Conservation (phyloP, 2,113 vertebrate genomes). For the Ciconia boyciana region DNA sequence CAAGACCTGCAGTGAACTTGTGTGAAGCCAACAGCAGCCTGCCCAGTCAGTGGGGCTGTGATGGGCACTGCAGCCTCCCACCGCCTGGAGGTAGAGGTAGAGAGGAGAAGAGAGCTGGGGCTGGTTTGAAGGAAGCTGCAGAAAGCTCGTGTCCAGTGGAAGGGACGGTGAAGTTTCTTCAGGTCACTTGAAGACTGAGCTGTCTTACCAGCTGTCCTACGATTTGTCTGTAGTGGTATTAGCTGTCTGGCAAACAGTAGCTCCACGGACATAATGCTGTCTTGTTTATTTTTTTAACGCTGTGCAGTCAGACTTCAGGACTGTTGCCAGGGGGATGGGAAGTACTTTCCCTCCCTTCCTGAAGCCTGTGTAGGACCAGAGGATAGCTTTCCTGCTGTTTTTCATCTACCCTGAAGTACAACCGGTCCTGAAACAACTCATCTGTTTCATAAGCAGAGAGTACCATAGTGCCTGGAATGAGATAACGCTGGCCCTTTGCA, state of each 20-base stretch:
- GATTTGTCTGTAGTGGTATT: not conserved
- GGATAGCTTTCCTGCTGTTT: constrained; percentile 29
- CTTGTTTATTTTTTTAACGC: not conserved
- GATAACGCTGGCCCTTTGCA: not conserved
- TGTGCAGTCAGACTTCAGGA: not conserved
- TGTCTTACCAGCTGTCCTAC: not conserved
- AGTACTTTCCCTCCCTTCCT: constrained; percentile 40
- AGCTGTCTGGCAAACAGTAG: not conserved
- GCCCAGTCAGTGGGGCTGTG: accelerated
- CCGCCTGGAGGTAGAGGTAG: not conserved
- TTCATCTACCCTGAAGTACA: not conserved
- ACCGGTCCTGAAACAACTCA: not conserved
- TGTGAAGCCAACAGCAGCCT: not conserved
- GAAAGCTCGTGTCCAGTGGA: not conserved
- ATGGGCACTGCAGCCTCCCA: accelerated
- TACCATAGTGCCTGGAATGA: not conserved
- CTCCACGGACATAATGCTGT: not conserved
- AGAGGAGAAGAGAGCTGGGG: not conserved
- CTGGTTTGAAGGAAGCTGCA: not conserved
- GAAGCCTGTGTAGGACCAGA: not conserved
- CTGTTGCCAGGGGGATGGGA: constrained; percentile 2
- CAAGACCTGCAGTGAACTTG: not conserved
- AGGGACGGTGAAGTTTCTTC: not conserved
- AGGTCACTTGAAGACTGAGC: not conserved
- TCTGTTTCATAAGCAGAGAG: not conserved